Conservation (phyloP, 2,113 vertebrate species). For the Elephas maximus region DNA sequence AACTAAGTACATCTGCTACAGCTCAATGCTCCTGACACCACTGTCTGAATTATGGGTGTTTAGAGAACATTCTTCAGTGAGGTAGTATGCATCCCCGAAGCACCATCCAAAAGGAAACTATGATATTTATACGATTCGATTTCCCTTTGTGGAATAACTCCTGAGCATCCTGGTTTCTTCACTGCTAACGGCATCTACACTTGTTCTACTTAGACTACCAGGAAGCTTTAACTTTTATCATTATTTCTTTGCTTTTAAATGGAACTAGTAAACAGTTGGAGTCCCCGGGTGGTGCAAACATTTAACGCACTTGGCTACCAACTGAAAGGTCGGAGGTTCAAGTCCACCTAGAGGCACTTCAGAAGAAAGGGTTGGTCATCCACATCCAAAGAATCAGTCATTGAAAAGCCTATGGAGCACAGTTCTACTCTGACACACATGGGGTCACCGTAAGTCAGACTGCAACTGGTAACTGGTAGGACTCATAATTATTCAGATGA, state of each 20-base stretch:
- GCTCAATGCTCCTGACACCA: not conserved
- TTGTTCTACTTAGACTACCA: not conserved
- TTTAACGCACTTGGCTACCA: too few relatives aligned
- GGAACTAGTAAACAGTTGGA: not conserved
- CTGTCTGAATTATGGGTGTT: not conserved
- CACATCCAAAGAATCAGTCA: too few relatives aligned
- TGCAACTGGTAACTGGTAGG: too few relatives aligned
- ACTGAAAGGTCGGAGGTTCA: too few relatives aligned
- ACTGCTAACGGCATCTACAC: not conserved
- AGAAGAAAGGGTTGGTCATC: too few relatives aligned
- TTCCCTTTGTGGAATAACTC: not conserved
- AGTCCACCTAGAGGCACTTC: too few relatives aligned
- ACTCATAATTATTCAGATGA: not conserved
- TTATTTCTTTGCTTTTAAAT: slow-evolving; percentile 5
- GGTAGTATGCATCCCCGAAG: not conserved
- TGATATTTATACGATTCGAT: slow-evolving; percentile 20
- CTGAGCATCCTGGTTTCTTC: not conserved
- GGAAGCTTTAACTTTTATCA: not conserved
- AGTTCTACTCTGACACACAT: too few relatives aligned
- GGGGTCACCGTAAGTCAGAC: too few relatives aligned
- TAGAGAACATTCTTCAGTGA: slow-evolving; percentile 13
- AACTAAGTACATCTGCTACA: not conserved
- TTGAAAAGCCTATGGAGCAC: too few relatives aligned
- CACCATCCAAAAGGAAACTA: not conserved
- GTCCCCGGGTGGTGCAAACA: too few relatives aligned